Evolutionary conservation across 2,888 invertebrate species (phyloP), one percentile per base, ranked within the genome.

Genomic region (Allolobophora icterica): DNA sequence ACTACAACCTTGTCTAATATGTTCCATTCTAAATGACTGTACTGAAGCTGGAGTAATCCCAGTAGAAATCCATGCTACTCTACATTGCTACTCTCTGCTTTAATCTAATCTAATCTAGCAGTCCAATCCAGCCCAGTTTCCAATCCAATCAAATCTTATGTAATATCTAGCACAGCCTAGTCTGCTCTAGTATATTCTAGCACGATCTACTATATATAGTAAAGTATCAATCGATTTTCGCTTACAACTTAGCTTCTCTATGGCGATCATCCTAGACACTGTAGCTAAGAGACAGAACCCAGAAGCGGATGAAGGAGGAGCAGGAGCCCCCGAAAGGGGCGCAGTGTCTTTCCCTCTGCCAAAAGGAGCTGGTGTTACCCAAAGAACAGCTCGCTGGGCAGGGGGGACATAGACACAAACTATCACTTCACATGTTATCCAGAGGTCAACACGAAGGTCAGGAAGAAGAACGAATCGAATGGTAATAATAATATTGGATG

Each of bases 301-400:
- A 24, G 19, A 34, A 19, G 34, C 87, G 35, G n/a, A 35, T 30
- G 34, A 11, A 34, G 87, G 87, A 87, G 4, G 19, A 35, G 35
- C 4, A 17, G 87, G n/a, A 38, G 87, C 19, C 35, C 19, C 24
- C 35, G 35, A 38, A 35, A 38, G 35, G 87, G 35, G 34, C 35
- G 19, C 34, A 35, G 87, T 87, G 87, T 87, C 87, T 87, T 87
- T 38, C 35, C 38, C 34, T 87, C 87, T 87, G 87, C 87, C 87
- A 35, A 38, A 38, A 21, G 87, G 34, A 34, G 87, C 87, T 87
- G 30, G 19, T 35, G 87, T 38, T 34, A 87, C 8, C 87, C 21
- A 87, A 87, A 8, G 87, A 30, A 33, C 87, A 87, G 87, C 87
- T 87, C 87, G 34, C 87, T 38, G 13, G 87, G 87, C 38, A 34